Conservation (phyloP, 2,113 vertebrate genomes). For the Nerophis lumbriciformis region DNA sequence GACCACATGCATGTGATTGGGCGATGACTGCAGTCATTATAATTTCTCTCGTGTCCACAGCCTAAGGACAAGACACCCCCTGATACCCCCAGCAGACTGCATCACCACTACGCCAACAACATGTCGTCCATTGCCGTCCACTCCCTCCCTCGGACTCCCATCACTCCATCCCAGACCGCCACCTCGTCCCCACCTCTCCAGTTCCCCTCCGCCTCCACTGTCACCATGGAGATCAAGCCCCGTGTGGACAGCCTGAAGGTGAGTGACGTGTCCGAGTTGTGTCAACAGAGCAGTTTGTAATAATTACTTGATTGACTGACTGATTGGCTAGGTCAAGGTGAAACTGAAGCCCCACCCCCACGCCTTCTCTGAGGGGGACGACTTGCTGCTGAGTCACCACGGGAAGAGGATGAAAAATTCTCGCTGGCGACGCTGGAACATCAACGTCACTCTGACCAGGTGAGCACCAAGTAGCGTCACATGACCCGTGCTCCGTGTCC, state of each 20-base stretch:
- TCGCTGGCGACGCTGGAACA: conserved; percentile 91
- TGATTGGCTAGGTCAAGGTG: conserved; percentile 74
- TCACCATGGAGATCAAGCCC: conserved; percentile 74
- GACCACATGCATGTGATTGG: not conserved
- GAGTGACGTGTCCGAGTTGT: not conserved
- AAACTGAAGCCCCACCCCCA: conserved; percentile 87
- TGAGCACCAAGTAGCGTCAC: not conserved
- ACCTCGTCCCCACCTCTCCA: conserved; percentile 75
- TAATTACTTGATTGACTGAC: not conserved
- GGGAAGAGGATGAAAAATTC: conserved; percentile 82
- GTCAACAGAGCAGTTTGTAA: too few relatives aligned
- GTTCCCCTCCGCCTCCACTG: conserved; percentile 78
- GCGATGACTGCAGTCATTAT: not conserved
- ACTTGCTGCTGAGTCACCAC: conserved; percentile 3
- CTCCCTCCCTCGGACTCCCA: conserved; percentile 76
- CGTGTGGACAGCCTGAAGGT: conserved; percentile 86
- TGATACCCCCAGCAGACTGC: conserved; percentile 41
- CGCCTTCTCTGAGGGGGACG: conserved; percentile 71
- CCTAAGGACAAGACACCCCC: not conserved
- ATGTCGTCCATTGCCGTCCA: conserved; percentile 85
- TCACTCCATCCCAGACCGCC: conserved; percentile 52
- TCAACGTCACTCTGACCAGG: conserved; percentile 66
- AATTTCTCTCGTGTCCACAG: conserved; percentile 8
- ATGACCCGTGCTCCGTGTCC: not conserved
- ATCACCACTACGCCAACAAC: conserved; percentile 89